phyloP scores from a whole-genome alignment of 2,888 invertebrate genomes.

The Sthenelais limicola region DNA sequence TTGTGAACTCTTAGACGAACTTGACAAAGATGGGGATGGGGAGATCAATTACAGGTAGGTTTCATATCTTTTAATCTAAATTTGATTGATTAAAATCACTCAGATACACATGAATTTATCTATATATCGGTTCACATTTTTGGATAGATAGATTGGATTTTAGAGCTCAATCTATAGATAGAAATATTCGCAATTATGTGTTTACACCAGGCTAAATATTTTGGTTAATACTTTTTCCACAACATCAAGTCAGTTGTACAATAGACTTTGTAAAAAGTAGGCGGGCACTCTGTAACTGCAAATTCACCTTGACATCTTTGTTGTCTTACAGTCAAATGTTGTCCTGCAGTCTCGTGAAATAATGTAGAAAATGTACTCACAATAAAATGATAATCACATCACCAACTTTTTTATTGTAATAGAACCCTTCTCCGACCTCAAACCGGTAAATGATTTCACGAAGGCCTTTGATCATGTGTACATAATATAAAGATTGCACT shows the following conservation, averaged over 20 bases:
- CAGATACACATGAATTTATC: neutral
- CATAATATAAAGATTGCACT: too few relatives aligned
- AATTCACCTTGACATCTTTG: neutral
- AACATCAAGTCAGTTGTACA: too few relatives aligned
- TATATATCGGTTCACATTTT: neutral
- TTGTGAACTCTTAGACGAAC: slow-evolving; percentile 61
- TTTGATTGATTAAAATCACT: neutral
- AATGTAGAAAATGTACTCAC: too few relatives aligned
- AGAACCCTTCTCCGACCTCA: slow-evolving; percentile 1
- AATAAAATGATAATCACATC: neutral
- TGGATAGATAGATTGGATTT: neutral
- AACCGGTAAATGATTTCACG: slow-evolving; percentile 9
- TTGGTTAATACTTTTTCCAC: too few relatives aligned
- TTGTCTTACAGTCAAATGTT: too few relatives aligned
- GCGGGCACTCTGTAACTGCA: neutral
- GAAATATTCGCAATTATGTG: too few relatives aligned
- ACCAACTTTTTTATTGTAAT: neutral
- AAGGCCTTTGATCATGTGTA: too few relatives aligned
- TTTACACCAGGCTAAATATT: too few relatives aligned
- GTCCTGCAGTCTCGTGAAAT: neutral
- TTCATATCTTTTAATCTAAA: neutral
- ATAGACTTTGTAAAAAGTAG: too few relatives aligned
- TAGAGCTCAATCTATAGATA: neutral
- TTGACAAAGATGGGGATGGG: slow-evolving; percentile 70
- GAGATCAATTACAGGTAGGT: slow-evolving; percentile 71